Evolutionary conservation across 2,113 vertebrate genomes (phyloP).

Genomic region (Cyprichromis sp.): DNA sequence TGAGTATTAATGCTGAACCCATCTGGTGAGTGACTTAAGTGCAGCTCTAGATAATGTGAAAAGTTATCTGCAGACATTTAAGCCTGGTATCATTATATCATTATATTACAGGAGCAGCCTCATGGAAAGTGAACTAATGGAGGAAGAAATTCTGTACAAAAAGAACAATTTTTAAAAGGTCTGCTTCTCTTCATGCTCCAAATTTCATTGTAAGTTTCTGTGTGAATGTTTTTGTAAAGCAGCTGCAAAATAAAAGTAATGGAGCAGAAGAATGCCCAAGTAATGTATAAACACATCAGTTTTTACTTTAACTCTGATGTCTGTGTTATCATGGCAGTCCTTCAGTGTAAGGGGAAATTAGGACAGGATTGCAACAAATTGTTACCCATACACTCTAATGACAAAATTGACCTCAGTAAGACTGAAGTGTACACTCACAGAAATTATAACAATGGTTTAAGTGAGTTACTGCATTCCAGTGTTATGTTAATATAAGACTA

Average conservation of each 20-base stretch:
- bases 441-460: not conserved
- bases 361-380: rapidly evolving
- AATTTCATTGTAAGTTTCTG: not conserved
- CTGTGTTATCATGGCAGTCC: not conserved
- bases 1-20: not conserved
- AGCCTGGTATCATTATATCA: not conserved
- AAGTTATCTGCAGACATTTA: not conserved
- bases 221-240: not conserved
- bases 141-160: not conserved
- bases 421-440: not conserved
- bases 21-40: not conserved
- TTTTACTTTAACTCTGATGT: not conserved
- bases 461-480: not conserved
- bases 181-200: not conserved
- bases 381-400: rapidly evolving
- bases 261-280: not conserved
- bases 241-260: not conserved
- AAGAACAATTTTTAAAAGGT: not conserved
- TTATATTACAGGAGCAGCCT: not conserved
- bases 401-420: not conserved
- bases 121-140: not conserved
- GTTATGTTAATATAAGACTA: not conserved
- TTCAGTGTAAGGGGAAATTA: not conserved
- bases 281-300: not conserved
- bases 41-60: not conserved